A percentile compares a stretch with the other conserved stretches of the same genome.
Conservation (phyloP, 2,888 invertebrate genomes). For the Adineta ricciae region DNA sequence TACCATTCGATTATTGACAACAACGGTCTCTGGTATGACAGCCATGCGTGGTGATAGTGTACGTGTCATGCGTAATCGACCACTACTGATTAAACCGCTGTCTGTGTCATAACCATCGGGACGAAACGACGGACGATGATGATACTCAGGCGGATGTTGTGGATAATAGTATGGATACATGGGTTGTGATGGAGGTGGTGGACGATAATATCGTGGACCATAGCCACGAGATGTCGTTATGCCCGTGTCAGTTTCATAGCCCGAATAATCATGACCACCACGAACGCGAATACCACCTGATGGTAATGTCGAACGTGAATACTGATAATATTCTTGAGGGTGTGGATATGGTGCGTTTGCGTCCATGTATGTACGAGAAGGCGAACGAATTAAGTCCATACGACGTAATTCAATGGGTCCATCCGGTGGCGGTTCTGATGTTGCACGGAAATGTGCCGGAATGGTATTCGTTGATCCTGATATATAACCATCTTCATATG, state of each 20-base stretch:
- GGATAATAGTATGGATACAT: neutral
- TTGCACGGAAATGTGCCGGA: neutral
- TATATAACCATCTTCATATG: neutral
- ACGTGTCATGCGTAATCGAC: constrained; percentile 14
- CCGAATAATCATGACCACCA: constrained; percentile 16
- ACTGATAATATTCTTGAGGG: neutral
- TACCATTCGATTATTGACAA: neutral
- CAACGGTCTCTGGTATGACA: constrained; percentile 6
- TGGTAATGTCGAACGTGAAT: constrained; percentile 15
- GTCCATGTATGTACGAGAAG: constrained; percentile 1
- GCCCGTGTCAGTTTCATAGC: constrained; percentile 34
- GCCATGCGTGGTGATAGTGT: constrained; percentile 7
- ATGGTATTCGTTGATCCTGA: neutral
- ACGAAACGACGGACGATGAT: neutral
- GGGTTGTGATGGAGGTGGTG: neutral
- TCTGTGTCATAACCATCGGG: constrained; percentile 20
- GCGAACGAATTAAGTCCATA: constrained; percentile 4
- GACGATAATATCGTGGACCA: neutral
- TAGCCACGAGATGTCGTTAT: neutral
- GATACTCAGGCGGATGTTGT: neutral
- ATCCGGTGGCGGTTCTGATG: constrained; percentile 21
- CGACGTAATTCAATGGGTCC: constrained; percentile 6
- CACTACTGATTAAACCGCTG: neutral
- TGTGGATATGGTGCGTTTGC: no score
- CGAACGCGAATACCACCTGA: constrained; percentile 1